These are phyloP conservation scores for Cygnus atratus DNA, from an alignment of 2,113 vertebrate species.

Conservation along the genomic window DNA sequence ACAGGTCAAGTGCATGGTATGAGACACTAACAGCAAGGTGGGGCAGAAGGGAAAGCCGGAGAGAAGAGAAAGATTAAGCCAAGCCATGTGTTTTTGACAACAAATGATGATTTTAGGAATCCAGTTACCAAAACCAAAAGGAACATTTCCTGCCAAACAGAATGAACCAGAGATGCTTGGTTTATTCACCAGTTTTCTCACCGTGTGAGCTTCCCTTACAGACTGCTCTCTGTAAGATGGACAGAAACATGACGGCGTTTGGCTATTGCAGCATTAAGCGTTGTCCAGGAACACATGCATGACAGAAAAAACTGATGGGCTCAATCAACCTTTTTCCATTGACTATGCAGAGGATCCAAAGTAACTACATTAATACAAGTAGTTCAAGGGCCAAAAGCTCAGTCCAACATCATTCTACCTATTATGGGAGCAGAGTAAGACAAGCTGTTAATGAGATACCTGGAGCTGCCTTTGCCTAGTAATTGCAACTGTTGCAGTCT, in stretches of 20 bases:
- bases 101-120: neutral
- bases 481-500: neutral
- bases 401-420: neutral
- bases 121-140: neutral
- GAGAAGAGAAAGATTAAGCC: neutral
- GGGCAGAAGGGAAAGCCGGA: too few relatives aligned
- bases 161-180: neutral
- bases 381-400: neutral
- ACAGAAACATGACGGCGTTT: rapidly evolving
- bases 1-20: neutral
- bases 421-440: neutral
- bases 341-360: neutral
- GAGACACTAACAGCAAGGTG: neutral
- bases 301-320: neutral
- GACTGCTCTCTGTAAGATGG: neutral
- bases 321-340: neutral
- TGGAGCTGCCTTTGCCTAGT: neutral
- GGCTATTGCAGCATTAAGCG: neutral
- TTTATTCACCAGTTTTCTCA: neutral
- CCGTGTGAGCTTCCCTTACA: neutral
- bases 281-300: neutral
- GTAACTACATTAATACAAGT: neutral
- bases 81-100: neutral
- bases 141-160: neutral
- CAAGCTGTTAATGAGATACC: neutral